Base-by-base conservation (phyloP, 2,888 invertebrate species). In the Gerris lacustris region DNA sequence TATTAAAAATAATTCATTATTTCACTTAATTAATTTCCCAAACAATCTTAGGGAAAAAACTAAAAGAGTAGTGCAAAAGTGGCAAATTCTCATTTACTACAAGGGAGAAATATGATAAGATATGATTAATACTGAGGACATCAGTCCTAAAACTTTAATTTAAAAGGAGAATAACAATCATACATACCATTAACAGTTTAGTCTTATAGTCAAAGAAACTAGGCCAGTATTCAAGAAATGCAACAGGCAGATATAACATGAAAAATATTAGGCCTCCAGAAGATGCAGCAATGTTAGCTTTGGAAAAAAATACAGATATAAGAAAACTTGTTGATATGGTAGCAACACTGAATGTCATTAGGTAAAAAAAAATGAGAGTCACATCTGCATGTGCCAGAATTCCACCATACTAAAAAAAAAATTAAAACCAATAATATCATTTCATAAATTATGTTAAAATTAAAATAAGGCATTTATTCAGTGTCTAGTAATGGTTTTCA, bases 351-450 rank as follows among this genome's bases (percentile, higher is more conserved):
- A 83, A 86, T n/a, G 82, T 80, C n/a, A 89, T 77, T 69, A 94
- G 80, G 76, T 92, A 84, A 0, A 86, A 76, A 76, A 90, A 84
- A 11, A 92, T 79, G 1, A 93, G 82, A 0, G 82, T 76, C 45
- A 87, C 84, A 76, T 88, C 86, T 0, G 91, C 87, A 71, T 85
- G 82, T n/a, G 88, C 87, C 72, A 92, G 79, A n/a, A 94, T 86
- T 63, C 84, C 84, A 0, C 92, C 92, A 66, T 77, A 80, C 84
- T 84, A 78, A 45, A 80, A 78, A 68, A 70, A 72, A 73, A 73
- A 68, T n/a, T n/a, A 7, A 31, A 31, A 31, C 31, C 15, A 63
- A 7, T 63, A 70, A 9, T 66, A 66, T 17, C 1, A n/a, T 11
- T n/a, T 66, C 31, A n/a, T 62, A 15, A n/a, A n/a, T 62, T 62